Conservation (phyloP, 2,797 vertebrate genomes). For the Tachyglossus aculeatus region DNA sequence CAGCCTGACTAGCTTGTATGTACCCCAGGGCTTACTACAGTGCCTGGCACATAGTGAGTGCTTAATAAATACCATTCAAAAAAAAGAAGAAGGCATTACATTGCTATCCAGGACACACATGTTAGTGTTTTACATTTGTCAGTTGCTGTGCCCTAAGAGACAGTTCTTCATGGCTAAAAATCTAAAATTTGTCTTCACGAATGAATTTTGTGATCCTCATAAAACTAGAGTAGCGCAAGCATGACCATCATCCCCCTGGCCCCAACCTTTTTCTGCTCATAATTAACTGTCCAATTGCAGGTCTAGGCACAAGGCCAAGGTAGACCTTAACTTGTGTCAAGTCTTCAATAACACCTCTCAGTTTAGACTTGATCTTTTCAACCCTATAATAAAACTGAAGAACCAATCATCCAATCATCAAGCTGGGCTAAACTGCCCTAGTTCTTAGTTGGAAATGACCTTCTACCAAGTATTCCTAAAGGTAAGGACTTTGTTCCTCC, state of each 20-base stretch:
- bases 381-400: not conserved
- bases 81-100: not conserved
- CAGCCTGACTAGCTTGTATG: not conserved
- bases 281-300: not conserved
- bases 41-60: too few species aligned
- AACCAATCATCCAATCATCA: not conserved
- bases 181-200: not conserved
- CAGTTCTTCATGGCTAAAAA: not conserved
- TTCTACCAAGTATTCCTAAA: too few species aligned
- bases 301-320: not conserved
- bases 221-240: not conserved
- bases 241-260: not conserved
- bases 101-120: not conserved
- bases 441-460: constrained; percentile 4
- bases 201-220: not conserved
- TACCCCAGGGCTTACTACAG: too few species aligned
- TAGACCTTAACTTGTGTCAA: not conserved
- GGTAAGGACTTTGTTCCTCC: not conserved
- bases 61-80: too few species aligned
- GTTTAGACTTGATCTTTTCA: not conserved
- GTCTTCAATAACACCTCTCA: not conserved
- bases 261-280: not conserved
- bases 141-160: not conserved
- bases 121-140: not conserved
- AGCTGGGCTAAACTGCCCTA: not conserved